Evolutionary conservation across 2,888 invertebrate genomes (phyloP).

Genomic region (Netelia fuscicornis): DNA sequence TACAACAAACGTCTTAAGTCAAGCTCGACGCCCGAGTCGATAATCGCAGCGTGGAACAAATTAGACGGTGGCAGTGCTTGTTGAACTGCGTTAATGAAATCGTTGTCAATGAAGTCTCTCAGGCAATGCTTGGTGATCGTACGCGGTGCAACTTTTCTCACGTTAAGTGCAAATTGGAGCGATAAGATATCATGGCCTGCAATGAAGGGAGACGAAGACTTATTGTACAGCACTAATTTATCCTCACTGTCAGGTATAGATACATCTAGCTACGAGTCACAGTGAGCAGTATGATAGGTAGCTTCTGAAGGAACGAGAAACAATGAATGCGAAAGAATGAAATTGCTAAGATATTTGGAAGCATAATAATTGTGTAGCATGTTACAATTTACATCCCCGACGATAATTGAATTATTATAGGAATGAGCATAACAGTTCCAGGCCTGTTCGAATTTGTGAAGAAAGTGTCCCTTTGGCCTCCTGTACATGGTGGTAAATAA

Average conservation of each 20-base stretch:
- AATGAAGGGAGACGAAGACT: constrained; percentile 28
- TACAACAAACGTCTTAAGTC: not conserved
- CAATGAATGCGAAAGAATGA: not conserved
- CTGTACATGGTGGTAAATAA: not conserved
- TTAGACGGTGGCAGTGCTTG: too few species aligned
- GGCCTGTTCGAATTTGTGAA: not conserved
- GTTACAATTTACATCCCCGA: constrained; percentile 5
- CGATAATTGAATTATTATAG: not conserved
- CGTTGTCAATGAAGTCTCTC: too few species aligned
- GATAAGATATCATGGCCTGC: constrained; percentile 31
- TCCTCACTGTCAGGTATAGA: constrained; percentile 8
- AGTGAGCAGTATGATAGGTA: not conserved
- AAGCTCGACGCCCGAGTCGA: too few species aligned
- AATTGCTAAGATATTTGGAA: not conserved
- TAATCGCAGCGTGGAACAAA: too few species aligned
- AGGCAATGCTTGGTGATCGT: too few species aligned
- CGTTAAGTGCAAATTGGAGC: not conserved
- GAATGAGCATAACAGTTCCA: too few species aligned
- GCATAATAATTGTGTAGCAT: not conserved
- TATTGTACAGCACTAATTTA: not conserved
- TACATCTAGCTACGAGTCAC: not conserved
- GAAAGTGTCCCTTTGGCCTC: not conserved
- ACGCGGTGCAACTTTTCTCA: too few species aligned
- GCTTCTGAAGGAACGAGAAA: not conserved
- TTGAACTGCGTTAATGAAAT: too few species aligned